Conservation (phyloP, 2,888 invertebrate species). For the Philaethria dido region DNA sequence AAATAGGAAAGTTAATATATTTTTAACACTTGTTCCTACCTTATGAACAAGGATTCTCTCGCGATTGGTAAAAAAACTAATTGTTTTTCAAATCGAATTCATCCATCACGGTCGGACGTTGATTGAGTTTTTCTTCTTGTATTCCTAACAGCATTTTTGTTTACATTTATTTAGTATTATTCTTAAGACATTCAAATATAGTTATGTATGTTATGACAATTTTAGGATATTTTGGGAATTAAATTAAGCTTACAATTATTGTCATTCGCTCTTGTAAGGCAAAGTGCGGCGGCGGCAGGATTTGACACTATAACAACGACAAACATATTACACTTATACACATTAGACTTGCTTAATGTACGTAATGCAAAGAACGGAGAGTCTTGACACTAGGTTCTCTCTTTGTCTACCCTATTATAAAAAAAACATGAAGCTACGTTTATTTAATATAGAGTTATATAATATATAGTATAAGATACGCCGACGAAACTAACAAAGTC, state of each 20-base stretch:
- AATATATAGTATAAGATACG: slow-evolving; percentile 29
- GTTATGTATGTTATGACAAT: too few species aligned
- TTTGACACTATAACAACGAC: too few species aligned
- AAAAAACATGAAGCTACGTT: background rate
- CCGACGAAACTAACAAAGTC: slow-evolving; percentile 66
- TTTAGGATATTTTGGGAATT: too few species aligned
- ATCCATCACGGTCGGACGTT: slow-evolving; percentile 67
- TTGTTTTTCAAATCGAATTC: slow-evolving; percentile 45
- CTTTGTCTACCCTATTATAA: background rate
- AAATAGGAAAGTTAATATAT: background rate
- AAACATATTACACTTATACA: too few species aligned
- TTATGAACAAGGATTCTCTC: slow-evolving; percentile 7
- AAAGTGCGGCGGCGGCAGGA: too few species aligned
- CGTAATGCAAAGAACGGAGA: background rate
- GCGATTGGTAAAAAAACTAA: slow-evolving; percentile 38
- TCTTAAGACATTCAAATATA: background rate
- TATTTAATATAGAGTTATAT: background rate
- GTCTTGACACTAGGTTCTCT: background rate
- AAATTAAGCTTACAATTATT: too few species aligned
- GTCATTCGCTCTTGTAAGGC: too few species aligned
- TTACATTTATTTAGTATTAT: slow-evolving; percentile 1
- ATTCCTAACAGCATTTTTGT: slow-evolving; percentile 29
- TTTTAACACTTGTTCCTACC: slow-evolving; percentile 18
- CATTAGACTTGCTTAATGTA: too few species aligned
- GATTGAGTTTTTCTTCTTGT: slow-evolving; percentile 59